Evolutionary conservation across 2,797 vertebrate species (phyloP).

Genomic region (Lepidocolaptes lacrymiger): DNA sequence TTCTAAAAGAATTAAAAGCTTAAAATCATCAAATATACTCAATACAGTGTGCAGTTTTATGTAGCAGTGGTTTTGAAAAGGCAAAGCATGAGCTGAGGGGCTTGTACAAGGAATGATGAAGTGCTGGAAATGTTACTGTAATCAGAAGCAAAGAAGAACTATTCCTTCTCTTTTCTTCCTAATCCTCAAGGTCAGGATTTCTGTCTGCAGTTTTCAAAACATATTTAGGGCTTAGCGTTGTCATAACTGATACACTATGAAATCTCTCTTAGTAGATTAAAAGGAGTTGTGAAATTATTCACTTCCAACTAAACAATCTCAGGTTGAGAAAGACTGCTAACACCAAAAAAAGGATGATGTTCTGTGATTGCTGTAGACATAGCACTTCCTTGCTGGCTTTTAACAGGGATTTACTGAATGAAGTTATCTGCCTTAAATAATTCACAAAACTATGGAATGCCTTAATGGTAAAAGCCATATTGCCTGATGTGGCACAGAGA

Average conservation of each 20-base stretch:
- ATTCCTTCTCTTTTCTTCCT: background rate
- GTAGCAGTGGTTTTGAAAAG: background rate
- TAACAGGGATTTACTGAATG: background rate
- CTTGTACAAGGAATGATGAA: background rate
- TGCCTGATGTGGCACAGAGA: background rate
- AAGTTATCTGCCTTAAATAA: background rate
- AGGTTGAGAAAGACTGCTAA: background rate
- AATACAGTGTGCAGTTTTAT: background rate
- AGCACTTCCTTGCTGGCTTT: background rate
- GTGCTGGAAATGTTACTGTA: background rate
- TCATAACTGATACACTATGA: background rate
- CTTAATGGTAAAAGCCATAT: background rate
- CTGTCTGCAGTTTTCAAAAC: background rate
- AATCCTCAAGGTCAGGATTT: slow-evolving; percentile 5
- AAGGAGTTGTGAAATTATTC: background rate
- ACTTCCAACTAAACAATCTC: background rate
- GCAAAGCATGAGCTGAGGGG: background rate
- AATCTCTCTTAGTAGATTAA: background rate
- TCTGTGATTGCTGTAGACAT: background rate
- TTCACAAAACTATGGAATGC: background rate
- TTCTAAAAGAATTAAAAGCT: background rate
- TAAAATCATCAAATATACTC: background rate
- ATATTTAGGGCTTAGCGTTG: background rate
- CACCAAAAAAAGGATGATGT: background rate
- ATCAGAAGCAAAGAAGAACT: background rate